Evolutionary conservation across 2,113 vertebrate genomes (phyloP).

Genomic region (Sylvilagus bachmani): DNA sequence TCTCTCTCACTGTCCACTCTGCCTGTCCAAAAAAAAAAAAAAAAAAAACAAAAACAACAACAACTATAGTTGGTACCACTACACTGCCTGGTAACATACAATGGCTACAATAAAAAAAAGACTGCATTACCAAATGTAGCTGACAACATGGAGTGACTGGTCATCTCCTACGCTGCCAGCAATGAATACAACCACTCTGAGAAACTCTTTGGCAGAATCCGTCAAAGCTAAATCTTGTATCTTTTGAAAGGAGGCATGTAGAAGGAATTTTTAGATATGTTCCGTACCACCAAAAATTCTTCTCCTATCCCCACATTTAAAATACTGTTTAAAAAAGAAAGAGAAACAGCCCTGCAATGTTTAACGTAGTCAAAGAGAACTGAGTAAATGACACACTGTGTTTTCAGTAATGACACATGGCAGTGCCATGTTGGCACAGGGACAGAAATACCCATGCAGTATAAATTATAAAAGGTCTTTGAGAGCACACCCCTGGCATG

Average conservation of each 20-base stretch:
- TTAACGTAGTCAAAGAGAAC: background rate
- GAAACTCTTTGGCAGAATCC: background rate
- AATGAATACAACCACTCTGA: background rate
- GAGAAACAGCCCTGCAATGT: background rate
- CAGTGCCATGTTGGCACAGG: background rate
- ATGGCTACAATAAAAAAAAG: background rate
- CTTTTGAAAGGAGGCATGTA: background rate
- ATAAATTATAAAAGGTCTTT: background rate
- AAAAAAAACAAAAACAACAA: no score
- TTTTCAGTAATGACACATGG: background rate
- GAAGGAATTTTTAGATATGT: background rate
- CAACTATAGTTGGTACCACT: background rate
- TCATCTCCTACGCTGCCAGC: background rate
- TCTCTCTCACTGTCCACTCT: no score
- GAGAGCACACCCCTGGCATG: background rate
- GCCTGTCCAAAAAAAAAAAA: no score
- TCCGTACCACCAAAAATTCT: slow-evolving; percentile 29
- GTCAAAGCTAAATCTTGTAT: background rate
- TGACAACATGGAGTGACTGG: background rate
- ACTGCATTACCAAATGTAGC: background rate
- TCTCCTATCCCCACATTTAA: background rate
- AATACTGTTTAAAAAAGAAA: slow-evolving; percentile 2
- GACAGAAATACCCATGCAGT: background rate
- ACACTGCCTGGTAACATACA: background rate
- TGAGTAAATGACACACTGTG: background rate